Percentiles rank a stretch among this genome's conserved stretches.
Evolutionary conservation across 2,113 vertebrate species (phyloP).

Genomic region (Ophiodon elongatus): DNA sequence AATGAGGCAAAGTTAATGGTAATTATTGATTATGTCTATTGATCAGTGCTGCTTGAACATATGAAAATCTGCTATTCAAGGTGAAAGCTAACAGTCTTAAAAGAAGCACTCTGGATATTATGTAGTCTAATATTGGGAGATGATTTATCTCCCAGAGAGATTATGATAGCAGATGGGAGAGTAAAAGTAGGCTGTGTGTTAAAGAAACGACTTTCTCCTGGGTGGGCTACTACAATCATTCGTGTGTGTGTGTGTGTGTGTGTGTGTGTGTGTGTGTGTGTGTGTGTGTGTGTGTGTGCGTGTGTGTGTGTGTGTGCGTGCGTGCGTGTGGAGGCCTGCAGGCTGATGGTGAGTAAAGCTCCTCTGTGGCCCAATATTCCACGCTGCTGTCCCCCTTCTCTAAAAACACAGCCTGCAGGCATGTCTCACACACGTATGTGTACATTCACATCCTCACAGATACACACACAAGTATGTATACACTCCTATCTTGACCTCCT

Average conservation of each 20-base stretch:
- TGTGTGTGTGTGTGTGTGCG: conserved; percentile 27
- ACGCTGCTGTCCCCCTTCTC: conserved; percentile 72
- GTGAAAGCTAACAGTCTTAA: conserved; percentile 28
- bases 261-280: conserved; percentile 28
- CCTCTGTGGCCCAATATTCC: conserved; percentile 70
- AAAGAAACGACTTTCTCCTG: conserved; percentile 70
- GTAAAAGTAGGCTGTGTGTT: conserved; percentile 70
- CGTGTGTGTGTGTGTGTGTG: conserved; percentile 27
- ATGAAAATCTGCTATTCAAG: conserved; percentile 21
- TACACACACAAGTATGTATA: conserved; percentile 2
- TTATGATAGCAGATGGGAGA: conserved; percentile 58
- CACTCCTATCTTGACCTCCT: conserved; percentile 63
- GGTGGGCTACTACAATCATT: conserved; percentile 68
- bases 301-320: conserved; percentile 10
- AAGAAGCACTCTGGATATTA: conserved; percentile 33
- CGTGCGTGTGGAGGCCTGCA: conserved; percentile 53
- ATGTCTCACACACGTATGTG: conserved; percentile 49
- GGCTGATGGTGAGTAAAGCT: conserved; percentile 71
- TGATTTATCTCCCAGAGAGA: conserved; percentile 56
- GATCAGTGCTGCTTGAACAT: conserved; percentile 15
- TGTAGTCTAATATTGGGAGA: conserved; percentile 63
- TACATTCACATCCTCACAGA: conserved; percentile 31
- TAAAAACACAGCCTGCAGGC: conserved; percentile 74
- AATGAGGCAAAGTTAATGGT: not conserved
- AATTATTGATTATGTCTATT: conserved; percentile 20